Percentiles rank a stretch among this genome's conserved stretches.
These are phyloP conservation scores for Beaufortia kweichowensis DNA, from an alignment of 2,113 vertebrate genomes.

Conservation along the genomic window DNA sequence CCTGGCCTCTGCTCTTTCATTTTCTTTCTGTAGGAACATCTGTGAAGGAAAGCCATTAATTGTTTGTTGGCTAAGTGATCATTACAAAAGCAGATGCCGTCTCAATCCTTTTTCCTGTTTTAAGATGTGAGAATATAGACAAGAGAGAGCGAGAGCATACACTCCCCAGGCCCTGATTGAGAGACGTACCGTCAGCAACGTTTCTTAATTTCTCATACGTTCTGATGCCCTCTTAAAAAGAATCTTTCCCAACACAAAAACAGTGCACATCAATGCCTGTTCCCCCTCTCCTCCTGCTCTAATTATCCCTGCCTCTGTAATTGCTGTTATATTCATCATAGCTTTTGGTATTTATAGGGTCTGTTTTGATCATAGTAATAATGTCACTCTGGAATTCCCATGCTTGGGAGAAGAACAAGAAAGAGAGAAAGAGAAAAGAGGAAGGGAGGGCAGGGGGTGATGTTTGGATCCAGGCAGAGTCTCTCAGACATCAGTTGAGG, in stretches of 20 bases:
- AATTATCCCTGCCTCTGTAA: constrained; percentile 77
- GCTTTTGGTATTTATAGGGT: constrained; percentile 77
- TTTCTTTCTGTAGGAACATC: constrained; percentile 63
- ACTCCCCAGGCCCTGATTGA: constrained; percentile 60
- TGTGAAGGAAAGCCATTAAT: constrained; percentile 65
- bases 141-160: constrained; percentile 48
- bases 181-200: constrained; percentile 68
- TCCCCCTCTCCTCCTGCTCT: constrained; percentile 66
- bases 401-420: constrained; percentile 55
- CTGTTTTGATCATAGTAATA: constrained; percentile 80
- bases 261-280: constrained; percentile 71
- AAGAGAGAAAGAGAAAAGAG: constrained; percentile 51
- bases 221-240: constrained; percentile 72
- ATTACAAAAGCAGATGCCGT: constrained; percentile 64
- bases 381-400: constrained; percentile 77
- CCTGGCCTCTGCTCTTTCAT: constrained; percentile 56
- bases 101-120: constrained; percentile 59
- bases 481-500: constrained; percentile 72
- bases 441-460: constrained; percentile 50
- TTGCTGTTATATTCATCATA: constrained; percentile 81
- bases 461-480: constrained; percentile 57
- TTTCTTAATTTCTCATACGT: constrained; percentile 73
- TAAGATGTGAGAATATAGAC: constrained; percentile 59
- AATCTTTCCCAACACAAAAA: constrained; percentile 79
- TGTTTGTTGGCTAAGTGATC: constrained; percentile 72